Evolutionary conservation across 2,888 invertebrate species (phyloP).

Genomic region (Noctua janthina): DNA sequence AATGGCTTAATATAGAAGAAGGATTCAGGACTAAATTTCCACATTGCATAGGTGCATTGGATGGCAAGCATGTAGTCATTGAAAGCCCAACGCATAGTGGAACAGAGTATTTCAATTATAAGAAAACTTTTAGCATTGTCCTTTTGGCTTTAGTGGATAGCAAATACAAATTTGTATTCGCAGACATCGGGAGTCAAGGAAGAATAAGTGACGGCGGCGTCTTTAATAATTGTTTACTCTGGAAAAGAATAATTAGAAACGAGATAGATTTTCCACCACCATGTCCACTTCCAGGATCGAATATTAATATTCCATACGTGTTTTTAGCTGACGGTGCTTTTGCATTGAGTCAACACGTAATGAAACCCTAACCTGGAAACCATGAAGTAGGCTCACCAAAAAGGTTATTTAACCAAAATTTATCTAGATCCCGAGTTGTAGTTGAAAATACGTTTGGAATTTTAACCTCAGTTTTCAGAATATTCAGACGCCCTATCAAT

Average conservation of each 20-base stretch:
- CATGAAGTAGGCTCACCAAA: constrained; percentile 61
- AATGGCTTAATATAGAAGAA: constrained; percentile 48
- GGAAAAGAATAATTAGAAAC: constrained; percentile 61
- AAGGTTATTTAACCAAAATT: constrained; percentile 62
- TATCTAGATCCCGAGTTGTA: constrained; percentile 62
- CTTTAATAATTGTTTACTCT: constrained; percentile 54
- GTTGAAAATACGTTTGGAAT: constrained; percentile 43
- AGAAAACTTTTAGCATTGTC: constrained; percentile 61
- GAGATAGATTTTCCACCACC: constrained; percentile 63
- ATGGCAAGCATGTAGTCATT: constrained; percentile 68
- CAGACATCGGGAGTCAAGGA: constrained; percentile 47
- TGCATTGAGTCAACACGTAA: constrained; percentile 67
- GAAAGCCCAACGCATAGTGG: constrained; percentile 56
- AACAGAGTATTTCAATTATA: constrained; percentile 64
- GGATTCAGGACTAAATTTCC: constrained; percentile 56
- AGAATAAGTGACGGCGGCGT: constrained; percentile 43
- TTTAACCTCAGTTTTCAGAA: constrained; percentile 58
- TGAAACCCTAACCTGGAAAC: constrained; percentile 67
- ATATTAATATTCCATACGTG: constrained; percentile 64
- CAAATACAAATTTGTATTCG: constrained; percentile 68
- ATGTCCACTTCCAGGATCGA: constrained; percentile 62
- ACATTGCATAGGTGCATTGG: constrained; percentile 59
- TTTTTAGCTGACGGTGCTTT: constrained; percentile 71
- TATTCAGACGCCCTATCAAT: constrained; percentile 57
- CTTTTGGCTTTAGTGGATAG: constrained; percentile 70